Evolutionary conservation across 1,140 invertebrate species (phyloP).

Genomic region (Stenopsyche tienmushanensis): DNA sequence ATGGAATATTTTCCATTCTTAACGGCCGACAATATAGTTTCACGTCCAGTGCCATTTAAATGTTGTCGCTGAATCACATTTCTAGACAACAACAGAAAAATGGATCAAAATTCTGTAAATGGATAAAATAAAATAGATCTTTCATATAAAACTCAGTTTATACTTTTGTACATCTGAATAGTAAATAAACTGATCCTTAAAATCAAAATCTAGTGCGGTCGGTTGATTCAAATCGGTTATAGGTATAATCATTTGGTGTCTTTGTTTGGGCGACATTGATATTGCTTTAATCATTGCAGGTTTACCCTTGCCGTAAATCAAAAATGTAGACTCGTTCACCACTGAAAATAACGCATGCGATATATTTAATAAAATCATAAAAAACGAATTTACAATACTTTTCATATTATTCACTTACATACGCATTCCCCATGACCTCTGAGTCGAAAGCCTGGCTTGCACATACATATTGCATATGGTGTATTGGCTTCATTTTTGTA

Average conservation of each 20-base stretch:
- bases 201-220: conserved; percentile 69
- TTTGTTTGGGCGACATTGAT: conserved; percentile 46
- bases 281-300: conserved; percentile 67
- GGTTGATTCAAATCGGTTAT: conserved; percentile 64
- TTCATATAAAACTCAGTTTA: not conserved
- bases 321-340: conserved; percentile 56
- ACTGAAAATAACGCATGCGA: conserved; percentile 44
- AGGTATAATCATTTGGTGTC: conserved; percentile 59
- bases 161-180: conserved; percentile 65
- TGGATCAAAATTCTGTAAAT: too few species aligned
- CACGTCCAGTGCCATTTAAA: conserved; percentile 70
- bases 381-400: not conserved
- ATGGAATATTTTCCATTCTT: conserved; percentile 45
- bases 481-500: conserved; percentile 55
- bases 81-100: conserved; percentile 43
- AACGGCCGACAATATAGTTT: conserved; percentile 63
- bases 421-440: conserved; percentile 59
- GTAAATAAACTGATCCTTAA: conserved; percentile 64
- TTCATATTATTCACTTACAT: conserved; percentile 54
- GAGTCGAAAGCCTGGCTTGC: conserved; percentile 67
- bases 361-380: not conserved
- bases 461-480: conserved; percentile 65
- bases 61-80: conserved; percentile 73
- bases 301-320: conserved; percentile 64
- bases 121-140: not conserved